A percentile compares a stretch with the other conserved stretches of the same genome.
These are phyloP conservation scores for Galerucella pusilla DNA, from an alignment of 2,888 invertebrate species.

Conservation along the genomic window DNA sequence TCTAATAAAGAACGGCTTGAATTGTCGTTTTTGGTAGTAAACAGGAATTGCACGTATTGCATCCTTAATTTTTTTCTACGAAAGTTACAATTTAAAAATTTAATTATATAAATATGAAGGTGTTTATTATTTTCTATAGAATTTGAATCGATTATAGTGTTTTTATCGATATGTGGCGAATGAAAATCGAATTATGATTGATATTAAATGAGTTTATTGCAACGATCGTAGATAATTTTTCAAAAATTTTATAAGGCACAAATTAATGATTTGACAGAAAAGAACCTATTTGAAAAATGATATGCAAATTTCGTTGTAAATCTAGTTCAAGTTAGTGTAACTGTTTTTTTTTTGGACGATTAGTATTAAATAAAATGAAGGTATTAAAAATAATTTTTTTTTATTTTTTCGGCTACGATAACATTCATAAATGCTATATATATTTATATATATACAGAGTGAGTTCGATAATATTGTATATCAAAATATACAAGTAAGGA, in stretches of 20 bases:
- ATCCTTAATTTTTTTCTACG: too few relatives aligned
- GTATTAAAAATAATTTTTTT: slow-evolving; percentile 49
- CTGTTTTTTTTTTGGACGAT: slow-evolving; percentile 40
- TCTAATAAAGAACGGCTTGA: too few relatives aligned
- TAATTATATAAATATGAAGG: too few relatives aligned
- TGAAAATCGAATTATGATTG: background rate
- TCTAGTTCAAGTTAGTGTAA: slow-evolving; percentile 39
- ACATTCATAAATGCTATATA: slow-evolving; percentile 45
- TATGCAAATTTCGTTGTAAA: slow-evolving; percentile 48
- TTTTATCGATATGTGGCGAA: too few relatives aligned
- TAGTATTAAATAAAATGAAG: slow-evolving; percentile 44
- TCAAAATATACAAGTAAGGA: too few relatives aligned
- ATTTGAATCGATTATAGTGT: too few relatives aligned
- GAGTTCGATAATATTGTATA: too few relatives aligned
- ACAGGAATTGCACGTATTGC: too few relatives aligned
- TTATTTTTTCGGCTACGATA: slow-evolving; percentile 44
- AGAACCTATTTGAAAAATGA: slow-evolving; percentile 31
- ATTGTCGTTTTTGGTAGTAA: too few relatives aligned
- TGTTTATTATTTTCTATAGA: too few relatives aligned
- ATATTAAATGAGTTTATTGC: background rate
- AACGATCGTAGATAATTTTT: slow-evolving; percentile 18
- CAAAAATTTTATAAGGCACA: slow-evolving; percentile 44
- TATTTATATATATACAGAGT: too few relatives aligned
- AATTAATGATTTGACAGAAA: slow-evolving; percentile 41
- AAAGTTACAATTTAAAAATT: too few relatives aligned